Percentiles rank a stretch among this genome's conserved stretches.
Conservation (phyloP, 2,113 vertebrate genomes). For the Corvus moneduloides region DNA sequence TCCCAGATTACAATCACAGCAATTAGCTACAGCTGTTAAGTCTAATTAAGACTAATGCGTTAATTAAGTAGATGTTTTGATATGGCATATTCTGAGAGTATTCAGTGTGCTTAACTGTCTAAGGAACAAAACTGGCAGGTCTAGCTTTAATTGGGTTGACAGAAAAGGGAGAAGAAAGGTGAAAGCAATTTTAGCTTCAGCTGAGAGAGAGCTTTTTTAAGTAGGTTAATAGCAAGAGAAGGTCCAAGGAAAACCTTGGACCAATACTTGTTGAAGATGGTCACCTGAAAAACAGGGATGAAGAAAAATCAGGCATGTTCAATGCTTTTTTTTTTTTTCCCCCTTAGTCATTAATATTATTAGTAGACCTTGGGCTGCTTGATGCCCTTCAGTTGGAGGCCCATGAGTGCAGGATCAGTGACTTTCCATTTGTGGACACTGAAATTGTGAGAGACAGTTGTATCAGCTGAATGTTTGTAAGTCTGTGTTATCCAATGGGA, state of each 20-base stretch:
- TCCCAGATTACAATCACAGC: background rate
- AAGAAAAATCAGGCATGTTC: background rate
- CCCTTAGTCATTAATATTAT: background rate
- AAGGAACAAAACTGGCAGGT: background rate
- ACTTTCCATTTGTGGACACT: background rate
- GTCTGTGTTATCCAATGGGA: background rate
- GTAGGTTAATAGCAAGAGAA: background rate
- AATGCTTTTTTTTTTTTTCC: background rate
- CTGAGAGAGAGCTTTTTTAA: background rate
- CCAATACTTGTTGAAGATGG: background rate
- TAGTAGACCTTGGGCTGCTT: background rate
- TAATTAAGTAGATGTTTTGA: constrained; percentile 15
- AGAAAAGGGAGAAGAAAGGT: background rate
- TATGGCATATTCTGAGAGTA: background rate
- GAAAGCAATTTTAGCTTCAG: background rate
- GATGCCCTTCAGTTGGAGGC: background rate
- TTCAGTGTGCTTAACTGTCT: background rate
- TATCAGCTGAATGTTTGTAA: background rate
- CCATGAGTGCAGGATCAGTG: background rate
- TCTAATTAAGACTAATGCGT: constrained; percentile 34
- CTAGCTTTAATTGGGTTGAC: background rate
- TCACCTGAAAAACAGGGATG: background rate
- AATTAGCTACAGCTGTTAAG: constrained; percentile 11
- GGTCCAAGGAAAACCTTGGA: too few relatives aligned
- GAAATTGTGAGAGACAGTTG: background rate